phyloP scores from a whole-genome alignment of 1,140 invertebrate genomes.

The Mya arenaria region DNA sequence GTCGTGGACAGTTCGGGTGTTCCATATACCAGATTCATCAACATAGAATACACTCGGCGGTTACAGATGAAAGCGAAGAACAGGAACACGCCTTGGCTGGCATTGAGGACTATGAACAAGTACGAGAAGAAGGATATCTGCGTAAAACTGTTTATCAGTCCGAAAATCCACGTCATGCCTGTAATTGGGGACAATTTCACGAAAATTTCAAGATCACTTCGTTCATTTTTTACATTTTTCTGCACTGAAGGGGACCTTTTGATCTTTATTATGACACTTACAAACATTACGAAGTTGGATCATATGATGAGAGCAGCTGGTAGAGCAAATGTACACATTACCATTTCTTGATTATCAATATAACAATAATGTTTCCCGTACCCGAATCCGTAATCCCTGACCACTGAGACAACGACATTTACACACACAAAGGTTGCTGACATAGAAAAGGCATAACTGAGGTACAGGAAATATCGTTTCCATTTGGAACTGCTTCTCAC shows the following conservation, averaged over 20 bases:
- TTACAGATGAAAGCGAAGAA: constrained; percentile 36
- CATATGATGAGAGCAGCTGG: constrained; percentile 11
- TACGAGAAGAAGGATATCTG: background rate
- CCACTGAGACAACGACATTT: too few species aligned
- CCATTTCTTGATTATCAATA: constrained; percentile 16
- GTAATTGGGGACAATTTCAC: constrained; percentile 38
- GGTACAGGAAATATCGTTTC: too few species aligned
- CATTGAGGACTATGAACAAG: constrained; percentile 39
- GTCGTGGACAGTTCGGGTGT: too few species aligned
- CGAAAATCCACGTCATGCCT: constrained; percentile 41
- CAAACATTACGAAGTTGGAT: constrained; percentile 17
- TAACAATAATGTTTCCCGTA: constrained; percentile 45
- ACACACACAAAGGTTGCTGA: background rate
- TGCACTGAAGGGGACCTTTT: background rate
- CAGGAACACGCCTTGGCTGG: constrained; percentile 22
- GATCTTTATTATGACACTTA: constrained; percentile 23
- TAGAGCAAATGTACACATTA: constrained; percentile 22
- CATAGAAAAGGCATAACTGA: constrained; percentile 13
- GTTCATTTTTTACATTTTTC: constrained; percentile 11
- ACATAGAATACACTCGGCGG: constrained; percentile 11
- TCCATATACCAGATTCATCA: too few species aligned
- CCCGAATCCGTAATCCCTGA: background rate
- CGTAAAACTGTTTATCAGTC: constrained; percentile 10
- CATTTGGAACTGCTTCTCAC: too few species aligned
- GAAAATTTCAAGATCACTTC: constrained; percentile 34